Evolutionary conservation across 2,797 vertebrate species (phyloP).

Genomic region (Notolepis coatsorum): DNA sequence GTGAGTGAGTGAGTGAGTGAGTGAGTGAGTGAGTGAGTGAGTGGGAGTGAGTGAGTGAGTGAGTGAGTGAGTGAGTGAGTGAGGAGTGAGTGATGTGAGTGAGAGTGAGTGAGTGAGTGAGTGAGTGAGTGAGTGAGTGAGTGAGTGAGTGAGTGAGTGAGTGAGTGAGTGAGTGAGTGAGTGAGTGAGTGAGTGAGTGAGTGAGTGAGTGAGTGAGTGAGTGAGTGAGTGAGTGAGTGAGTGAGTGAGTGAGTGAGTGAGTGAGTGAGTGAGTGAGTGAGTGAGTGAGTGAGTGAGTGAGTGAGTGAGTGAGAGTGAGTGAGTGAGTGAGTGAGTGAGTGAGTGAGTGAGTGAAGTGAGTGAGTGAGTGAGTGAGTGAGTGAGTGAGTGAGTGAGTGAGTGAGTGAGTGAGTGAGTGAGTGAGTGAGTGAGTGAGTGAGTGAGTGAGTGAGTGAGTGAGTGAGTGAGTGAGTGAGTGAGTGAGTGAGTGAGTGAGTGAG

Average conservation of each 20-base stretch:
- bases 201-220: too few relatives aligned
- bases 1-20: not conserved
- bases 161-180: not conserved
- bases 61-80: not conserved
- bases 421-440: not conserved
- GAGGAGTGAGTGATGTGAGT: not conserved
- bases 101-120: not conserved
- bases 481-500: constrained; percentile 8
- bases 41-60: not conserved
- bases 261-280: too few relatives aligned
- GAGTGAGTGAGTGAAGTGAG: too few relatives aligned
- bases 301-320: too few relatives aligned
- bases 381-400: too few relatives aligned
- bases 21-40: not conserved
- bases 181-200: too few relatives aligned
- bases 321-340: too few relatives aligned
- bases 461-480: not conserved
- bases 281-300: too few relatives aligned
- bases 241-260: too few relatives aligned
- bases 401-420: not conserved
- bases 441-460: constrained; percentile 20
- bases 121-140: not conserved
- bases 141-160: not conserved
- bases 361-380: too few relatives aligned
- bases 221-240: too few relatives aligned